These are phyloP conservation scores for Drosophila micromelanica DNA, from an alignment of 1,140 invertebrate species.

Conservation along the genomic window DNA sequence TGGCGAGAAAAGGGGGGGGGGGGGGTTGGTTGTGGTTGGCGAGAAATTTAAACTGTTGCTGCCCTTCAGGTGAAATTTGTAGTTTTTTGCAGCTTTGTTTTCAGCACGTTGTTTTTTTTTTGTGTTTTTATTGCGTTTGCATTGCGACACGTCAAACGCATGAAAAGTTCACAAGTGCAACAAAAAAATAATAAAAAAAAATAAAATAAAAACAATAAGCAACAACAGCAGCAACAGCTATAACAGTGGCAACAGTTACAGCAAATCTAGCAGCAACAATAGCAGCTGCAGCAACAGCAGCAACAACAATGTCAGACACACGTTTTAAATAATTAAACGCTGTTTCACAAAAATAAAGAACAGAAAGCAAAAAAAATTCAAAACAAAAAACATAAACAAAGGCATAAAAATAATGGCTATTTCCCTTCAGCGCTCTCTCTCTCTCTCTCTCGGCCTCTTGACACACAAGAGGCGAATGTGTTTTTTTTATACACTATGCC, in stretches of 20 bases:
- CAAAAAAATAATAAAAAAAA: constrained; percentile 1
- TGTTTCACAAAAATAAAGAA: constrained; percentile 23
- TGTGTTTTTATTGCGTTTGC: not conserved
- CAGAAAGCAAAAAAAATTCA: constrained; percentile 17
- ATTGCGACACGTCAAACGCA: constrained; percentile 64
- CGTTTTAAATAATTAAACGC: constrained; percentile 72
- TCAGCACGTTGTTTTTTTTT: not conserved
- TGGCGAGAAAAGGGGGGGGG: too few species aligned
- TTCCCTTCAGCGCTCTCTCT: constrained; percentile 6
- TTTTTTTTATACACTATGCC: constrained; percentile 27
- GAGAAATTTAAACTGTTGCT: constrained; percentile 39
- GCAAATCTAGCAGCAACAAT: constrained; percentile 42
- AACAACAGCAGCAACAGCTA: constrained; percentile 22
- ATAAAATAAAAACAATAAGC: too few species aligned
- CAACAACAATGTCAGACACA: constrained; percentile 44
- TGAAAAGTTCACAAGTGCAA: constrained; percentile 58
- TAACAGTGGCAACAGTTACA: constrained; percentile 36
- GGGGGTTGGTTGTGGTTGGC: not conserved
- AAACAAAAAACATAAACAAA: constrained; percentile 41
- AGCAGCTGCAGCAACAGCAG: constrained; percentile 15
- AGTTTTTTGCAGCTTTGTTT: too few species aligned
- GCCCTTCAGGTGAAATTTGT: constrained; percentile 5
- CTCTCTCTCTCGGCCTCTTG: not conserved
- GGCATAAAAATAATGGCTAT: constrained; percentile 54
- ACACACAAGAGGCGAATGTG: not conserved